Conservation (phyloP, 2,888 invertebrate genomes). For the Coronaproctus castanopsis region DNA sequence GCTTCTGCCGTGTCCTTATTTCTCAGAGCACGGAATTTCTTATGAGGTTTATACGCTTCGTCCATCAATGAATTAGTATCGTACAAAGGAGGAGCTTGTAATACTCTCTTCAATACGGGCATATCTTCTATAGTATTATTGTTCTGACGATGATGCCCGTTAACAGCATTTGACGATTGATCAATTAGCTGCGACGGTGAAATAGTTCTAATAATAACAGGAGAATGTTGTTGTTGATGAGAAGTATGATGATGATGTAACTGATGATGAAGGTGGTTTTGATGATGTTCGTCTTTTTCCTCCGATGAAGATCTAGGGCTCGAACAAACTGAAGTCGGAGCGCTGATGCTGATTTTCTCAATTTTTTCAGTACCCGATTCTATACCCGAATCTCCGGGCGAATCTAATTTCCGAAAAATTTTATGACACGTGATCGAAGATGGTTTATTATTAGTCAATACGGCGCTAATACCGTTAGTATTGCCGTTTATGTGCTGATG, state of each 20-base stretch:
- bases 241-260: constrained; percentile 26
- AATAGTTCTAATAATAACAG: too few species aligned
- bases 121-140: constrained; percentile 50
- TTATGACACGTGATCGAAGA: constrained; percentile 15
- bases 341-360: constrained; percentile 44
- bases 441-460: constrained; percentile 9
- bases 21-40: constrained; percentile 73
- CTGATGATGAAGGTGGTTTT: constrained; percentile 24
- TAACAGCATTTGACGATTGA: background rate
- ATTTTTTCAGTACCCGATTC: constrained; percentile 80
- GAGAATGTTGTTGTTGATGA: background rate
- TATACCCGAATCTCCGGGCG: constrained; percentile 81
- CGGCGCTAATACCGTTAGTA: background rate
- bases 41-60: constrained; percentile 86
- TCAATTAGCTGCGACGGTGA: too few species aligned
- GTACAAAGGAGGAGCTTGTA: constrained; percentile 78
- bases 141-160: constrained; percentile 20
- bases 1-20: constrained; percentile 59
- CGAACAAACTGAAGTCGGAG: constrained; percentile 58
- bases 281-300: constrained; percentile 42
- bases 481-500: background rate
- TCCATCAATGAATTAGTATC: constrained; percentile 82
- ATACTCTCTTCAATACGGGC: constrained; percentile 78
- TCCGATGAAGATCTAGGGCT: constrained; percentile 59
- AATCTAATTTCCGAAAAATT: constrained; percentile 52